These are phyloP conservation scores for Elgaria multicarinata DNA, from an alignment of 2,113 vertebrate genomes.

Conservation along the genomic window DNA sequence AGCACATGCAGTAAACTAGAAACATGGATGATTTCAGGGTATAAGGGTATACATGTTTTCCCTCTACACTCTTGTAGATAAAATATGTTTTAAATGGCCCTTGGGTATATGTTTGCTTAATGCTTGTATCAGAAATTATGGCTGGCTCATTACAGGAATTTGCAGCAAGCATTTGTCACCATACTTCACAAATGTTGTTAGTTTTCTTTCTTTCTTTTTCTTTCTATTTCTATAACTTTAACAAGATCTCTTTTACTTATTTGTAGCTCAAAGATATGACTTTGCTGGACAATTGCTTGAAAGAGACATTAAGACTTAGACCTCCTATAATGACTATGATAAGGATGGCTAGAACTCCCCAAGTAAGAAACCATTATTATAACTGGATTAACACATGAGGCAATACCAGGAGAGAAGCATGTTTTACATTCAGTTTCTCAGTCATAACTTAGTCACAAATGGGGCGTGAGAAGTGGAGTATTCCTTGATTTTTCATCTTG, in stretches of 20 bases:
- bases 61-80: too few species aligned
- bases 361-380: slow-evolving; percentile 74
- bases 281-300: slow-evolving; percentile 92
- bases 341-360: slow-evolving; percentile 93
- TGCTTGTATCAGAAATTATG: not conserved
- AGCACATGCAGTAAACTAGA: not conserved
- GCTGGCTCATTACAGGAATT: not conserved
- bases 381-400: not conserved
- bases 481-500: not conserved
- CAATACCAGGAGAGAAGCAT: too few species aligned
- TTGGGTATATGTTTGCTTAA: not conserved
- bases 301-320: slow-evolving; percentile 93
- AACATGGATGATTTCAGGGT: too few species aligned
- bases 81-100: not conserved
- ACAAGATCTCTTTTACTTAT: accelerated
- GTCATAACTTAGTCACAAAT: not conserved
- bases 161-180: not conserved
- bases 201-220: too few species aligned
- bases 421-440: not conserved
- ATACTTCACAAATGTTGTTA: not conserved
- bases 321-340: slow-evolving; percentile 99
- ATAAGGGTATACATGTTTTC: not conserved
- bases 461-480: not conserved
- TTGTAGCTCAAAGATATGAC: slow-evolving; percentile 91
- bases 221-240: too few species aligned